These are phyloP conservation scores for Peribatodes rhomboidaria DNA, from an alignment of 2,888 invertebrate genomes.

Conservation along the genomic window DNA sequence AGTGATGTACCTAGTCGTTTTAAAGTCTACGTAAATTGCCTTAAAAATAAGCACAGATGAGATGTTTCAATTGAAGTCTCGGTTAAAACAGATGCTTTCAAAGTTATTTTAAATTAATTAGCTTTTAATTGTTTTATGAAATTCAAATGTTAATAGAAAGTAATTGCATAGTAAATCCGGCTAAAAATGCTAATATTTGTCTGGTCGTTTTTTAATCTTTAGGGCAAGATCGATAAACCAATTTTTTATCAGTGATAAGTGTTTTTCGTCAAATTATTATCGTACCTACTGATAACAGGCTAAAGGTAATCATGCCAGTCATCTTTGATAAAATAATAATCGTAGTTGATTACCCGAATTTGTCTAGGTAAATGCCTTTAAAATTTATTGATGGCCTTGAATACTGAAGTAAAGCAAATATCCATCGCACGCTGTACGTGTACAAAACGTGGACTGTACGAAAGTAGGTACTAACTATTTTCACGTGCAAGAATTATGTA, in stretches of 20 bases:
- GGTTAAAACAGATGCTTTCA: not conserved
- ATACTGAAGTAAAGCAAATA: too few relatives aligned
- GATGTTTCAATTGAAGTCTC: not conserved
- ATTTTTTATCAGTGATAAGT: slow-evolving; percentile 19
- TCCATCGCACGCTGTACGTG: too few relatives aligned
- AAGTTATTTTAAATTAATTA: too few relatives aligned
- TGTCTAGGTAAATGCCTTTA: not conserved
- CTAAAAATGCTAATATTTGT: slow-evolving; percentile 1
- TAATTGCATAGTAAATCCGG: not conserved
- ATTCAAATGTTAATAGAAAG: not conserved
- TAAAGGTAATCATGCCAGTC: slow-evolving; percentile 35
- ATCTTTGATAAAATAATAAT: slow-evolving; percentile 30
- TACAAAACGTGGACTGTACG: too few relatives aligned
- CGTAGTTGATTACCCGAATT: slow-evolving; percentile 4
- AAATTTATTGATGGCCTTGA: slow-evolving; percentile 8
- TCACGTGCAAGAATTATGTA: too few relatives aligned
- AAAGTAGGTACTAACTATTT: too few relatives aligned
- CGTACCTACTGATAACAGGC: slow-evolving; percentile 8
- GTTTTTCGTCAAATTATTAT: slow-evolving; percentile 13
- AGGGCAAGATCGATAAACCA: slow-evolving; percentile 20
- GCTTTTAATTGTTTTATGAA: too few relatives aligned
- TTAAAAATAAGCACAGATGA: not conserved
- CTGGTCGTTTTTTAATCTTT: not conserved
- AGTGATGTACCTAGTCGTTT: not conserved
- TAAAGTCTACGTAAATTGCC: not conserved